Conservation (phyloP, 64 coral and sea anemone species). For the Stichodactyla mertensii region DNA sequence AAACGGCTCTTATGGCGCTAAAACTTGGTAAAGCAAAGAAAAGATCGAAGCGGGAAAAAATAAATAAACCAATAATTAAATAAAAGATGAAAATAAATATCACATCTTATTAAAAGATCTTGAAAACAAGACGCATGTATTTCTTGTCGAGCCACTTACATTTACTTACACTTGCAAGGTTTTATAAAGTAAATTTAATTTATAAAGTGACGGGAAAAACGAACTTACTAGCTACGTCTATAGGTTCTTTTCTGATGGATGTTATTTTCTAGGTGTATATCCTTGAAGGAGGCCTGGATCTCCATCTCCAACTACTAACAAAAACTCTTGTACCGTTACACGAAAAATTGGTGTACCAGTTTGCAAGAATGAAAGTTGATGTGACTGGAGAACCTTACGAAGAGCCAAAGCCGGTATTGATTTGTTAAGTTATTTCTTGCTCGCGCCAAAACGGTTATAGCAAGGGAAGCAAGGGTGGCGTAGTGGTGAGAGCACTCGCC, state of each 20-base stretch:
- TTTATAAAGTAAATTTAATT: no score
- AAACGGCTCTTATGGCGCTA: neutral
- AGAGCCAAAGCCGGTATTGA: slow-evolving; percentile 23
- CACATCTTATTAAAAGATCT: no score
- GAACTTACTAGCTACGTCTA: neutral
- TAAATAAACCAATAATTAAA: no score
- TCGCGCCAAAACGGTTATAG: no score
- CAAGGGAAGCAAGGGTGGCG: no score
- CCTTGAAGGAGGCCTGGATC: slow-evolving; percentile 55
- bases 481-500: no score
- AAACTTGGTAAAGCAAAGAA: neutral
- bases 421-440: neutral
- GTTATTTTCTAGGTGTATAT: slow-evolving; percentile 37
- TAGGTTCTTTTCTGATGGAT: neutral
- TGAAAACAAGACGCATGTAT: no score
- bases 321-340: slow-evolving; percentile 67
- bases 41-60: no score
- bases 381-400: slow-evolving; percentile 49
- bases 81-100: no score
- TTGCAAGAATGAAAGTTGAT: slow-evolving; percentile 66
- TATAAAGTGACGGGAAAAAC: no score
- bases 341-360: slow-evolving; percentile 65
- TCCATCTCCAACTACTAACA: slow-evolving; percentile 60
- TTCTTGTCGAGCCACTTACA: no score
- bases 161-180: no score